Conservation (phyloP, 64 coral and sea anemone species). For the Astreopora myriophthalma region DNA sequence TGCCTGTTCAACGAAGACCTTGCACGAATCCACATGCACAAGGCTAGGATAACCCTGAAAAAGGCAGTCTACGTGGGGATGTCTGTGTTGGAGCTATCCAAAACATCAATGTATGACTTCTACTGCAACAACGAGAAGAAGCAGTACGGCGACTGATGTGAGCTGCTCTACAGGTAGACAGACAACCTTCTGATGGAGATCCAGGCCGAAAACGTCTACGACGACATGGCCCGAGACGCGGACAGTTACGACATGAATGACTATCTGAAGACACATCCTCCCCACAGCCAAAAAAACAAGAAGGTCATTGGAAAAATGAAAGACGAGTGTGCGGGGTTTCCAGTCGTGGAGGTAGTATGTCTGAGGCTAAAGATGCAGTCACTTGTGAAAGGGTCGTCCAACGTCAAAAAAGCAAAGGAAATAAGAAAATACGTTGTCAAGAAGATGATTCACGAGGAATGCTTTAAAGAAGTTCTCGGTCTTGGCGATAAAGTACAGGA, state of each 20-base stretch:
- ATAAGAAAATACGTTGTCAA: background rate
- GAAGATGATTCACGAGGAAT: background rate
- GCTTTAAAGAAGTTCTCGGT: too few relatives aligned
- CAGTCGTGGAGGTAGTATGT: background rate
- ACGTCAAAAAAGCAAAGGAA: background rate
- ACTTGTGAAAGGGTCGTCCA: too few relatives aligned
- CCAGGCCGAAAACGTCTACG: slow-evolving; percentile 5
- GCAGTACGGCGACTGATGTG: background rate
- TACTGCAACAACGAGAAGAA: background rate
- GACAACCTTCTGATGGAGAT: slow-evolving; percentile 5
- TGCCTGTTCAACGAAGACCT: background rate
- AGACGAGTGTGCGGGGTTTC: too few relatives aligned
- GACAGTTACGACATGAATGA: slow-evolving; percentile 6
- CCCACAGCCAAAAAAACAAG: slow-evolving; percentile 12
- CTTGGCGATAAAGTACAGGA: too few relatives aligned
- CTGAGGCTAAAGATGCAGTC: slow-evolving; percentile 6
- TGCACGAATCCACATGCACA: background rate
- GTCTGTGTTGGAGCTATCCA: background rate
- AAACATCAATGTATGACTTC: background rate
- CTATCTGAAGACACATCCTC: background rate
- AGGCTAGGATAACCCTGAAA: background rate
- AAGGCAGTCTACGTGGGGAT: background rate
- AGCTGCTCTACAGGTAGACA: slow-evolving; percentile 19
- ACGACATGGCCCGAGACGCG: background rate
- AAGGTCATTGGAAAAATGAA: slow-evolving; percentile 59